Evolutionary conservation across 2,888 invertebrate species (phyloP).

Genomic region (Nephrotoma guestfalica): DNA sequence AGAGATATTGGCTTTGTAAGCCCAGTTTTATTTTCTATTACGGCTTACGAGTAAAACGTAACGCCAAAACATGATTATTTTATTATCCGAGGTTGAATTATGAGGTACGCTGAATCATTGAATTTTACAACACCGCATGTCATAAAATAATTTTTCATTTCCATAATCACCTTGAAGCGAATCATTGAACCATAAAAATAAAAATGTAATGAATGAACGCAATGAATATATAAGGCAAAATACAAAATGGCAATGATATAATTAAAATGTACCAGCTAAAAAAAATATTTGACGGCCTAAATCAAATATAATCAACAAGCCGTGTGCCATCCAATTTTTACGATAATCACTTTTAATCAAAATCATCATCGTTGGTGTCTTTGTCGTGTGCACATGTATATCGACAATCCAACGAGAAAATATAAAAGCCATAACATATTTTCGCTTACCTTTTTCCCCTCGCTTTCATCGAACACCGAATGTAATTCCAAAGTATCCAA

Average conservation of each 20-base stretch:
- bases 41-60: too few relatives aligned
- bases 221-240: not conserved
- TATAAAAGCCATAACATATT: not conserved
- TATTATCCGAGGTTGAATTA: too few relatives aligned
- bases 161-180: not conserved
- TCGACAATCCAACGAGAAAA: not conserved
- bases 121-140: not conserved
- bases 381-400: not conserved
- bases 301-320: not conserved
- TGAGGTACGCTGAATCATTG: not conserved
- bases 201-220: not conserved
- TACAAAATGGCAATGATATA: not conserved
- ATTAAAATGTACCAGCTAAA: not conserved
- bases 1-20: too few relatives aligned
- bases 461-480: slow-evolving; percentile 9
- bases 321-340: not conserved
- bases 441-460: slow-evolving; percentile 1
- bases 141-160: not conserved
- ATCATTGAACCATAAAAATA: not conserved
- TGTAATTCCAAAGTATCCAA: slow-evolving; percentile 51
- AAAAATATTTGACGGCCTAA: not conserved
- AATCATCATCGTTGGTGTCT: not conserved
- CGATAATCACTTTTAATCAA: not conserved
- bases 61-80: too few relatives aligned
- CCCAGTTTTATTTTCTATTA: too few relatives aligned